Percentiles rank a stretch among this genome's conserved stretches.
Evolutionary conservation across 2,113 vertebrate species (phyloP).

Genomic region (Gallinago media): DNA sequence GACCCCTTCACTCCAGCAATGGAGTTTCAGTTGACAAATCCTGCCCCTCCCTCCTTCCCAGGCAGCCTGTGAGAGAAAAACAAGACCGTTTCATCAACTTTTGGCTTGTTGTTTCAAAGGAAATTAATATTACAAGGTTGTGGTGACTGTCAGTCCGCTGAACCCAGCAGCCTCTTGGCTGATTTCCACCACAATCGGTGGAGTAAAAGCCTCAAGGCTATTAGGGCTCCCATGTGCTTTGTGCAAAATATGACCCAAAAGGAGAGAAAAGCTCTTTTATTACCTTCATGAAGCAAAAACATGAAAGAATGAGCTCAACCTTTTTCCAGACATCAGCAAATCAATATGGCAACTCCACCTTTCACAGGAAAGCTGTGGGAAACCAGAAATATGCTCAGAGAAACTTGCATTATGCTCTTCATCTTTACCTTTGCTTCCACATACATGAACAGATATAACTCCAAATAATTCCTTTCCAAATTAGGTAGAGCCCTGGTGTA

Average conservation of each 20-base stretch:
- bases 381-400: neutral
- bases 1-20: conserved; percentile 38
- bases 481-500: neutral
- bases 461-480: neutral
- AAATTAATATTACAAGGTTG: neutral
- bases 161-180: conserved; percentile 35
- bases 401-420: neutral
- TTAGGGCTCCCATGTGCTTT: neutral
- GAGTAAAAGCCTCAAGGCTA: conserved; percentile 25
- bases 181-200: neutral
- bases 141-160: conserved; percentile 8
- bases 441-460: accelerated
- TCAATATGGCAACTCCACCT: conserved; percentile 1
- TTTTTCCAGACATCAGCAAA: conserved; percentile 15
- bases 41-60: neutral
- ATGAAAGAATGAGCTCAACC: conserved; percentile 26
- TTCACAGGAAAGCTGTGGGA: neutral
- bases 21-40: conserved; percentile 33
- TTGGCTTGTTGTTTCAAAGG: neutral
- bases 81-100: conserved; percentile 24
- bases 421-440: neutral
- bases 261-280: conserved; percentile 4
- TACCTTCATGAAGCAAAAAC: neutral
- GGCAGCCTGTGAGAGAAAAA: neutral
- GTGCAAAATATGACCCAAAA: neutral